phyloP scores from a whole-genome alignment of 2,888 invertebrate genomes.

The Idaea biselata region DNA sequence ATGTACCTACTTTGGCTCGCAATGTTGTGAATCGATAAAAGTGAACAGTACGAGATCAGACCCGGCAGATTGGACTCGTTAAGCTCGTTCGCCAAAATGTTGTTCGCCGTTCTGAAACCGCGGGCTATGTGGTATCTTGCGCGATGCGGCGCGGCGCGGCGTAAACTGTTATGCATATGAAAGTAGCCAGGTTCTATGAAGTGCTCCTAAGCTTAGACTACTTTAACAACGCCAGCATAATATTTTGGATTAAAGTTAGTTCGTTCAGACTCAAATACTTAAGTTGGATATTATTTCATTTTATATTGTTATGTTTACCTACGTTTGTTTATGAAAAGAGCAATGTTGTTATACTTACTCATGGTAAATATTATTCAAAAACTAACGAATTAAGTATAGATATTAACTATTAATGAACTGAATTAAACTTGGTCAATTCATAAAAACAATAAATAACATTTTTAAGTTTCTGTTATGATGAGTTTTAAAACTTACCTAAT shows the following conservation, averaged over 20 bases:
- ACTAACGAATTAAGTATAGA: no score
- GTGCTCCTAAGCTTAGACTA: constrained; percentile 1
- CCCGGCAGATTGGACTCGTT: neutral
- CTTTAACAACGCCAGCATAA: constrained; percentile 4
- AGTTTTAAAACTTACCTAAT: no score
- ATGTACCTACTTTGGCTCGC: neutral
- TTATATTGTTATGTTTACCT: neutral
- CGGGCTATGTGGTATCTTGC: neutral
- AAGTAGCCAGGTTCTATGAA: constrained; percentile 1
- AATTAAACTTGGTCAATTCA: no score
- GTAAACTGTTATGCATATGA: neutral
- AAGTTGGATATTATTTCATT: neutral
- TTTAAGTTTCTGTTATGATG: no score
- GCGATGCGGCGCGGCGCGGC: neutral
- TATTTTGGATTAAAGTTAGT: constrained; percentile 6
- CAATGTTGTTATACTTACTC: no score
- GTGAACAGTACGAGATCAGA: neutral
- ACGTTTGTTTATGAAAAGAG: neutral
- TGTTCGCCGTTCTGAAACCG: neutral
- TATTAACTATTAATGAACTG: no score
- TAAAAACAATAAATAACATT: no score
- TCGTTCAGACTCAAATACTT: constrained; percentile 3
- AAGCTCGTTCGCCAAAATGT: neutral
- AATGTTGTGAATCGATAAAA: constrained; percentile 1
- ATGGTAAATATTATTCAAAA: no score